Evolutionary conservation across 1,140 invertebrate genomes (phyloP).

Genomic region (Apis laboriosa): DNA sequence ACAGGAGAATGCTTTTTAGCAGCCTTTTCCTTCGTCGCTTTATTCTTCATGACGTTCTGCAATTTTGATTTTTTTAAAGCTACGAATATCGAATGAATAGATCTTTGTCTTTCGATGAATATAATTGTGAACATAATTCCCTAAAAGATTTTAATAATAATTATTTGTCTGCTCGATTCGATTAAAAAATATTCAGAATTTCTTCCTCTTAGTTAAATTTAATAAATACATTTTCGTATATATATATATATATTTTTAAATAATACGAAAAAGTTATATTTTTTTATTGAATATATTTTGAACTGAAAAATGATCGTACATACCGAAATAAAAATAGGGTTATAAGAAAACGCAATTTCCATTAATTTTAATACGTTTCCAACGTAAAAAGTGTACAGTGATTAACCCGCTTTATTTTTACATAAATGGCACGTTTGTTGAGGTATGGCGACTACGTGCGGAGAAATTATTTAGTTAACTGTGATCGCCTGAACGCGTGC

Average conservation of each 20-base stretch:
- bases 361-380: not conserved
- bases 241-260: too few relatives aligned
- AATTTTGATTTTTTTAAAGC: not conserved
- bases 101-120: not conserved
- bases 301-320: too few relatives aligned
- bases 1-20: not conserved
- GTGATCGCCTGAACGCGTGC: slow-evolving; percentile 2
- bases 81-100: not conserved
- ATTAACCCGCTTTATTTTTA: slow-evolving; percentile 31
- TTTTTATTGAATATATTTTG: too few relatives aligned
- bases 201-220: too few relatives aligned
- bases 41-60: not conserved
- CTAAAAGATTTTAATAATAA: too few relatives aligned
- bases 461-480: not conserved
- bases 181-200: too few relatives aligned
- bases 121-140: too few relatives aligned
- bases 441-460: slow-evolving; percentile 1
- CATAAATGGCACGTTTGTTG: slow-evolving; percentile 26
- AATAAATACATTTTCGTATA: too few relatives aligned
- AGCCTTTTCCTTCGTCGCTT: not conserved
- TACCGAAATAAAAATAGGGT: not conserved
- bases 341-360: not conserved
- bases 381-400: not conserved
- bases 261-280: too few relatives aligned
- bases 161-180: too few relatives aligned